Percentiles rank a stretch among this genome's conserved stretches.
Conservation (phyloP, 2,113 vertebrate species). For the Mandrillus leucophaeus region DNA sequence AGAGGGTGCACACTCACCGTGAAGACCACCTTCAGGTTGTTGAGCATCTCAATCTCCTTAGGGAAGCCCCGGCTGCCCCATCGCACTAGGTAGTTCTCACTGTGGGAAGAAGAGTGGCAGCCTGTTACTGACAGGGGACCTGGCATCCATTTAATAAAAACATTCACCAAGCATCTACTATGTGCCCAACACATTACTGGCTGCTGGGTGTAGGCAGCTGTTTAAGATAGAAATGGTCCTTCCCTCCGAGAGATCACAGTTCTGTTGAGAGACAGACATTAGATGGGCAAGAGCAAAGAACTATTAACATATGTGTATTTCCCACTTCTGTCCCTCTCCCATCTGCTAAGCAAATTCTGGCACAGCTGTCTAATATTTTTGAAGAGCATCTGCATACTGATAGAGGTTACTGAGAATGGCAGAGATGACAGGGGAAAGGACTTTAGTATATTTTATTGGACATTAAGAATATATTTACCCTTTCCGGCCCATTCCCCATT, state of each 20-base stretch:
- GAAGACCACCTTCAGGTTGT: slow-evolving; percentile 98
- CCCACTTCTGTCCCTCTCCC: background rate
- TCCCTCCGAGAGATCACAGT: background rate
- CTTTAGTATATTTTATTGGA: background rate
- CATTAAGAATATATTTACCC: background rate
- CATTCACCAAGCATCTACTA: background rate
- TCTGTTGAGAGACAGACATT: background rate
- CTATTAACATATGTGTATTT: background rate
- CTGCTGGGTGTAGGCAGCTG: fast-evolving
- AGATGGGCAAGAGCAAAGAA: background rate
- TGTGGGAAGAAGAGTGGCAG: slow-evolving; percentile 76
- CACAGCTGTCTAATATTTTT: background rate
- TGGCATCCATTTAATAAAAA: too few relatives aligned
- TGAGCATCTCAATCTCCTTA: slow-evolving; percentile 97
- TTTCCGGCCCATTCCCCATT: background rate
- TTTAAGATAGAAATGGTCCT: background rate
- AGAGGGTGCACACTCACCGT: slow-evolving; percentile 89
- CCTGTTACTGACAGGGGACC: background rate
- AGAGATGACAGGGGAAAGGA: background rate
- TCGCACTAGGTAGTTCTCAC: slow-evolving; percentile 97
- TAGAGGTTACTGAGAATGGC: background rate
- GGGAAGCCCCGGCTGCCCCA: slow-evolving; percentile 97
- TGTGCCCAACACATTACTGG: background rate
- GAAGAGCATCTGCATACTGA: background rate
- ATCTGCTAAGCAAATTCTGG: background rate